Conservation (phyloP, 2,113 vertebrate genomes). For the Chionodraco myersi region DNA sequence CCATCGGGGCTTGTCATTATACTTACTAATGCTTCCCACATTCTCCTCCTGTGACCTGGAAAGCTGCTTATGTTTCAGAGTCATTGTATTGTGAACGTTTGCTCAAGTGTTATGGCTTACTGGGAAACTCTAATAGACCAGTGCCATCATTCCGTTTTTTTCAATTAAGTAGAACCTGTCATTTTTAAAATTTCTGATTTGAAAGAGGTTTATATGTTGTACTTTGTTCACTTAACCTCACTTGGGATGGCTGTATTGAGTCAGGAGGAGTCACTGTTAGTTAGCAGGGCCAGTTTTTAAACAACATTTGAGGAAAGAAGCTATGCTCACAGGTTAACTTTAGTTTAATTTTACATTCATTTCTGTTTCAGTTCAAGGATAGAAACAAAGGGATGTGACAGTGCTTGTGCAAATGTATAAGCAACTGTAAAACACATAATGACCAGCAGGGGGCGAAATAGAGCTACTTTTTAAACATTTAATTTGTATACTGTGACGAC, state of each 20-base stretch:
- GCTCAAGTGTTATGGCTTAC: background rate
- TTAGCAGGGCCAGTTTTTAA: background rate
- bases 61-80: background rate
- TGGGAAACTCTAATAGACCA: background rate
- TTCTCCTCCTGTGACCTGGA: too few relatives aligned
- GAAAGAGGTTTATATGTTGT: background rate
- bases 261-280: background rate
- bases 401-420: background rate
- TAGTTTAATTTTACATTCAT: background rate
- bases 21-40: too few relatives aligned
- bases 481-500: background rate
- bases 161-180: background rate
- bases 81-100: background rate
- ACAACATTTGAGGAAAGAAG: background rate
- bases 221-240: background rate
- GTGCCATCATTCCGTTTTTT: background rate
- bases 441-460: slow-evolving; percentile 46
- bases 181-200: background rate
- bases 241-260: background rate
- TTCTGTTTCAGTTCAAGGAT: background rate
- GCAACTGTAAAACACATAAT: slow-evolving; percentile 3
- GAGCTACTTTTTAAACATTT: background rate
- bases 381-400: background rate
- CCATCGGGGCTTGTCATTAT: background rate
- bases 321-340: background rate